These are phyloP conservation scores for Chelmon rostratus DNA, from an alignment of 2,797 vertebrate species.

Conservation along the genomic window DNA sequence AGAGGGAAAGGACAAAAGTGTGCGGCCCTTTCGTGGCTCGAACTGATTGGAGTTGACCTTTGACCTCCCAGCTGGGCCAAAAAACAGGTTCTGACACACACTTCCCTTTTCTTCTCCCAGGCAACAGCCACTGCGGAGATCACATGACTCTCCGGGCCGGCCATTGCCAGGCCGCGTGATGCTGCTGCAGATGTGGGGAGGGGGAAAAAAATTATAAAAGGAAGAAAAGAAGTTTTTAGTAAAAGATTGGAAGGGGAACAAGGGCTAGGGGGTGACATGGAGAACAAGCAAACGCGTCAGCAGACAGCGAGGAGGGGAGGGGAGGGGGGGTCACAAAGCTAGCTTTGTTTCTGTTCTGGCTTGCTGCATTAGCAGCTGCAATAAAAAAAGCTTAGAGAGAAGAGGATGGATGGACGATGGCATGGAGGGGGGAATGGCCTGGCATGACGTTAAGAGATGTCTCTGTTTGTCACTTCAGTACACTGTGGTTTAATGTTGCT, in stretches of 20 bases:
- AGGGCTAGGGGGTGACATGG: conserved; percentile 71
- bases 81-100: conserved; percentile 72
- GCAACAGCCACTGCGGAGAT: conserved; percentile 65
- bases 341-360: conserved; percentile 84
- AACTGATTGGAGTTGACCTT: conserved; percentile 72
- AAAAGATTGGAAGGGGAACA: conserved; percentile 78
- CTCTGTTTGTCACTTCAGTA: conserved; percentile 78
- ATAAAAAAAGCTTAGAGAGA: conserved; percentile 77
- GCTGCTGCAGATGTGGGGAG: conserved; percentile 84
- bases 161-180: conserved; percentile 80
- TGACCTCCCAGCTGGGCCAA: conserved; percentile 75
- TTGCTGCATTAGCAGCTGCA: conserved; percentile 88
- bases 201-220: conserved; percentile 64
- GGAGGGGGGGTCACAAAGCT: conserved; percentile 81
- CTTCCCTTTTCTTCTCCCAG: conserved; percentile 73
- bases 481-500: conserved; percentile 64
- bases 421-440: conserved; percentile 65
- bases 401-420: conserved; percentile 72
- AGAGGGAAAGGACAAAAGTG: conserved; percentile 40
- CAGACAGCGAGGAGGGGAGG: conserved; percentile 67
- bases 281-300: conserved; percentile 83
- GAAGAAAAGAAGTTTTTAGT: conserved; percentile 80
- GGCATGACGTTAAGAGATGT: conserved; percentile 77
- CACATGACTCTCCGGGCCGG: conserved; percentile 77
- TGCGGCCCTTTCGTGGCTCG: conserved; percentile 53